Percentiles rank a stretch among this genome's conserved stretches.
Evolutionary conservation across 2,888 invertebrate species (phyloP).

Genomic region (Drepana falcataria): DNA sequence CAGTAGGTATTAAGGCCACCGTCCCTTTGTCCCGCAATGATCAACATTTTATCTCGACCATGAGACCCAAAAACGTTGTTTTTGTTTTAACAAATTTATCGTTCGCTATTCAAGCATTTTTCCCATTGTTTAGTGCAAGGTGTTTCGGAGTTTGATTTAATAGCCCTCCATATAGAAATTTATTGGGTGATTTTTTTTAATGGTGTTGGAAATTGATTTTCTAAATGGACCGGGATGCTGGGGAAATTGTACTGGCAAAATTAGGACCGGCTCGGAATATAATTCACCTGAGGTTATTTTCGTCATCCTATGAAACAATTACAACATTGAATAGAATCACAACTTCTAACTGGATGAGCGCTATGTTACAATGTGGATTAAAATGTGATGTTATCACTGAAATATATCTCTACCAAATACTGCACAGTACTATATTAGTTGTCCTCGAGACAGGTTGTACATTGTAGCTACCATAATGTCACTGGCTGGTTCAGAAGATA

Average conservation of each 20-base stretch:
- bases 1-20: neutral
- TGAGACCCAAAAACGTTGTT: conserved; percentile 4
- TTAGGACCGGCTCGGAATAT: neutral
- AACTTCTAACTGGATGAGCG: too few relatives aligned
- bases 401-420: too few relatives aligned
- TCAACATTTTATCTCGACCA: conserved; percentile 1
- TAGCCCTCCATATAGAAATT: conserved; percentile 5
- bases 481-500: too few relatives aligned
- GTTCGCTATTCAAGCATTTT: conserved; percentile 17
- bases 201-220: neutral
- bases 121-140: conserved; percentile 22
- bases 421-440: too few relatives aligned
- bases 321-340: too few relatives aligned
- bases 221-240: neutral
- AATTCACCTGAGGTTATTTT: neutral
- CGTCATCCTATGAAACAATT: neutral
- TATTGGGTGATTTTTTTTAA: conserved; percentile 3
- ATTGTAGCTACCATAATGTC: too few relatives aligned
- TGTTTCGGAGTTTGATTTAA: conserved; percentile 16
- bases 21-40: neutral
- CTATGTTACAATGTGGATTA: too few relatives aligned
- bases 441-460: too few relatives aligned
- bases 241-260: neutral
- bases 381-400: too few relatives aligned
- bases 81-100: conserved; percentile 21